These are phyloP conservation scores for Ditula angustiorana DNA, from an alignment of 2,888 invertebrate species.

Conservation along the genomic window DNA sequence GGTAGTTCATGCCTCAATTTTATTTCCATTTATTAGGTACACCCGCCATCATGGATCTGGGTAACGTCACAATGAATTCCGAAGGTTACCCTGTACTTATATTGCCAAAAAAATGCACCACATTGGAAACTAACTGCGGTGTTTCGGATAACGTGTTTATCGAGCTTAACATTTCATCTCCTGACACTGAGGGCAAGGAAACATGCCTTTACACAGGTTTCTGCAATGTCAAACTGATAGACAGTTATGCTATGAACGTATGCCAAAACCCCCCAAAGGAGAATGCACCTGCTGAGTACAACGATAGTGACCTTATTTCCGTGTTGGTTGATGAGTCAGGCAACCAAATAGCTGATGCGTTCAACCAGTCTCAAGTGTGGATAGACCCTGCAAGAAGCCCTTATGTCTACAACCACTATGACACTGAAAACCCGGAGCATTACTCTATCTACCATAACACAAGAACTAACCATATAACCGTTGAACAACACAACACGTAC, in stretches of 20 bases:
- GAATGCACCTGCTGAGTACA: conserved; percentile 14
- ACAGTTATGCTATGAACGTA: conserved; percentile 55
- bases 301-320: conserved; percentile 49
- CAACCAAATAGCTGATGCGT: conserved; percentile 51
- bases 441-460: conserved; percentile 59
- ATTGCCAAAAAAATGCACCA: conserved; percentile 69
- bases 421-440: conserved; percentile 52
- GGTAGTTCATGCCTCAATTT: conserved; percentile 47
- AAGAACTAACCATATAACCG: conserved; percentile 58
- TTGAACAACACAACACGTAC: conserved; percentile 70
- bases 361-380: conserved; percentile 71
- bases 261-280: conserved; percentile 38
- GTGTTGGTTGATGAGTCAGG: conserved; percentile 54
- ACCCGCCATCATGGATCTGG: conserved; percentile 60
- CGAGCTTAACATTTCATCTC: conserved; percentile 64
- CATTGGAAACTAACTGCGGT: conserved; percentile 63
- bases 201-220: conserved; percentile 67
- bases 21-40: conserved; percentile 49
- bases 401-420: conserved; percentile 68
- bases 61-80: conserved; percentile 46
- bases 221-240: conserved; percentile 70
- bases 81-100: conserved; percentile 65
- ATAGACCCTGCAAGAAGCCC: conserved; percentile 73
- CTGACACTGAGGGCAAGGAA: conserved; percentile 66
- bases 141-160: conserved; percentile 67